phyloP scores from a whole-genome alignment of 2,888 invertebrate genomes.

The Sclerodermus sp. region DNA sequence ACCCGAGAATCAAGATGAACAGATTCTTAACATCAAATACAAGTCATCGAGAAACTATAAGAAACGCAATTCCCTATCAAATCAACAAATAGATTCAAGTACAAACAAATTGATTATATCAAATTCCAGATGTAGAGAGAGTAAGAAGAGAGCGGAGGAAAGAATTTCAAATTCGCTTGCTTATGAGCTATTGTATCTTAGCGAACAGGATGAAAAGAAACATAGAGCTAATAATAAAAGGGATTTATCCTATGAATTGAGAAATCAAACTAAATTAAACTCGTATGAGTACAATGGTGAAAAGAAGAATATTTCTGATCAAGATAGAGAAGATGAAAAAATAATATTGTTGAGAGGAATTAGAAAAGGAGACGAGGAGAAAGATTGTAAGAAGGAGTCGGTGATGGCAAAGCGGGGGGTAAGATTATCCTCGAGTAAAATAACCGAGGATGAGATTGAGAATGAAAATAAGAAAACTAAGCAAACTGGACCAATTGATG shows the following conservation, averaged over 20 bases:
- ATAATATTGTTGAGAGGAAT: slow-evolving; percentile 7
- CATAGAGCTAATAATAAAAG: slow-evolving; percentile 1
- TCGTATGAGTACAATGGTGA: background rate
- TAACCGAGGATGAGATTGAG: background rate
- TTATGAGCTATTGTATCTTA: slow-evolving; percentile 32
- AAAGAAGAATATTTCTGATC: background rate
- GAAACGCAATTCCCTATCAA: slow-evolving; percentile 1
- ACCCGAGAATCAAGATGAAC: slow-evolving; percentile 10
- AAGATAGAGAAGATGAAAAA: slow-evolving; percentile 4
- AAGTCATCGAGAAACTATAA: slow-evolving; percentile 5
- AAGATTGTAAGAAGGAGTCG: slow-evolving; percentile 12
- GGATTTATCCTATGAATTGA: slow-evolving; percentile 16
- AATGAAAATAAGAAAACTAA: background rate
- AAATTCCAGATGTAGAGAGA: slow-evolving; percentile 41
- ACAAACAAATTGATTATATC: slow-evolving; percentile 2
- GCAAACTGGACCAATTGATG: no score
- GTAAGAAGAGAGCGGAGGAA: slow-evolving; percentile 52
- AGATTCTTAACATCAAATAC: background rate
- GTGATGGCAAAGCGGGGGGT: background rate
- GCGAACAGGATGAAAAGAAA: slow-evolving; percentile 12
- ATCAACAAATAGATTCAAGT: no score
- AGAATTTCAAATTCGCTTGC: slow-evolving; percentile 46
- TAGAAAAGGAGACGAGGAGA: slow-evolving; percentile 12
- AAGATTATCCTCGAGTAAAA: slow-evolving; percentile 4
- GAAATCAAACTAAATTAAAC: slow-evolving; percentile 18